Conservation (phyloP, 64 coral and sea anemone species). For the Pachyseris speciosa region DNA sequence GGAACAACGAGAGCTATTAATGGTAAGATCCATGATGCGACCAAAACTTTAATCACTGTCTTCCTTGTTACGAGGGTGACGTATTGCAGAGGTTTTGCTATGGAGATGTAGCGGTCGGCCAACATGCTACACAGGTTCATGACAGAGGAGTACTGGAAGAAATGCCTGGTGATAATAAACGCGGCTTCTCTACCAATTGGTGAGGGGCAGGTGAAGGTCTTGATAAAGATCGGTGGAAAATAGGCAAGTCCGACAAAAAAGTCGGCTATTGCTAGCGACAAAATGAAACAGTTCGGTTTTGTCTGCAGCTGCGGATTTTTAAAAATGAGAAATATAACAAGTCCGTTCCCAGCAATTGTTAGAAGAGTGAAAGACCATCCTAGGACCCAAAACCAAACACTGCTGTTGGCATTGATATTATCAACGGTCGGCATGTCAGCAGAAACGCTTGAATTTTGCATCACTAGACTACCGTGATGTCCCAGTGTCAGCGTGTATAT, state of each 20-base stretch:
- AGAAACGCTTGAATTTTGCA: too few species aligned
- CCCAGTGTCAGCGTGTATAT: too few species aligned
- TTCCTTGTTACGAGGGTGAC: neutral
- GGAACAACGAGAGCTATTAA: neutral
- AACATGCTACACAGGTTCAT: conserved; percentile 33
- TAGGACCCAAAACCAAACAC: neutral
- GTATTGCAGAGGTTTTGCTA: conserved; percentile 26
- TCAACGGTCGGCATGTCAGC: too few species aligned
- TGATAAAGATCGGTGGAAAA: neutral
- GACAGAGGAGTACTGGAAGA: neutral
- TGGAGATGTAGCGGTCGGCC: conserved; percentile 39
- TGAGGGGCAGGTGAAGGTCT: neutral
- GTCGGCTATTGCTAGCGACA: neutral
- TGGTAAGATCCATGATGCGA: conserved; percentile 21
- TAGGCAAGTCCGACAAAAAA: neutral
- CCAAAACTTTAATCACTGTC: neutral
- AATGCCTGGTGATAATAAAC: neutral
- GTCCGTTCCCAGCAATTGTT: neutral
- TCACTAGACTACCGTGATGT: too few species aligned
- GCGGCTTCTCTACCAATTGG: neutral
- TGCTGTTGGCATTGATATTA: too few species aligned
- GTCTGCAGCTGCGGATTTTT: neutral
- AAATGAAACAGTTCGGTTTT: neutral
- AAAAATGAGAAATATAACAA: neutral
- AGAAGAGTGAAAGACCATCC: conserved; percentile 8